Evolutionary conservation across 2,888 invertebrate species (phyloP).

Genomic region (Eupeodes latifasciatus): DNA sequence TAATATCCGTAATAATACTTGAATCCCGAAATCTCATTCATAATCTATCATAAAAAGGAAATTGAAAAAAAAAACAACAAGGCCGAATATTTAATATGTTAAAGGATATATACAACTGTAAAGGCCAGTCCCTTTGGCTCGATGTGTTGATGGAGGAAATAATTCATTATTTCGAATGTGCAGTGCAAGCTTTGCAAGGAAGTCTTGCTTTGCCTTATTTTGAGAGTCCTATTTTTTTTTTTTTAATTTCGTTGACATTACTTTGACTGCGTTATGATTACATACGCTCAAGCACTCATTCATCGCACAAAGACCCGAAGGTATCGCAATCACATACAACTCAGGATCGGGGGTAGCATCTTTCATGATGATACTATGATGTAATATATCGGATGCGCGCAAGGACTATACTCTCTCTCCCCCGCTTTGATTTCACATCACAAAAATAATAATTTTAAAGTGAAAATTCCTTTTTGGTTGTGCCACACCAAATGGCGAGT

Average conservation of each 20-base stretch:
- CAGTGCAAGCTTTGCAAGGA: conserved; percentile 1
- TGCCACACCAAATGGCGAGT: conserved; percentile 19
- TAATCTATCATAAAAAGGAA: not conserved
- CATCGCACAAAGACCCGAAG: conserved; percentile 63
- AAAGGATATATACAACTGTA: conserved; percentile 47
- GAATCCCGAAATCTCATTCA: not conserved
- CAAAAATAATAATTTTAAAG: conserved; percentile 58
- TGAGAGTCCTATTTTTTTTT: conserved; percentile 58
- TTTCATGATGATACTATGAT: conserved; percentile 5
- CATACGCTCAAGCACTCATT: conserved; percentile 35
- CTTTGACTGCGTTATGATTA: conserved; percentile 75
- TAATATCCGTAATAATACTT: too few species aligned
- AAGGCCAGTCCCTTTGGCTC: conserved; percentile 46
- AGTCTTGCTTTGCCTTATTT: conserved; percentile 47
- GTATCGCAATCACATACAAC: conserved; percentile 56
- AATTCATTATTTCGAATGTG: conserved; percentile 64
- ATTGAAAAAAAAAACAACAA: not conserved
- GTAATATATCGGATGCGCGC: not conserved
- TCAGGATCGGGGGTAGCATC: conserved; percentile 32
- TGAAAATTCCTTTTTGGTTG: conserved; percentile 58
- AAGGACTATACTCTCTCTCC: conserved; percentile 32
- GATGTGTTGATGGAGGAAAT: conserved; percentile 63
- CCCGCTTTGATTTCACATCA: conserved; percentile 27
- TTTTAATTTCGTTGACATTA: conserved; percentile 73
- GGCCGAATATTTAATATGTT: conserved; percentile 46